Base-by-base conservation (phyloP, 2,113 vertebrate genomes). In the Azemiops feae region DNA sequence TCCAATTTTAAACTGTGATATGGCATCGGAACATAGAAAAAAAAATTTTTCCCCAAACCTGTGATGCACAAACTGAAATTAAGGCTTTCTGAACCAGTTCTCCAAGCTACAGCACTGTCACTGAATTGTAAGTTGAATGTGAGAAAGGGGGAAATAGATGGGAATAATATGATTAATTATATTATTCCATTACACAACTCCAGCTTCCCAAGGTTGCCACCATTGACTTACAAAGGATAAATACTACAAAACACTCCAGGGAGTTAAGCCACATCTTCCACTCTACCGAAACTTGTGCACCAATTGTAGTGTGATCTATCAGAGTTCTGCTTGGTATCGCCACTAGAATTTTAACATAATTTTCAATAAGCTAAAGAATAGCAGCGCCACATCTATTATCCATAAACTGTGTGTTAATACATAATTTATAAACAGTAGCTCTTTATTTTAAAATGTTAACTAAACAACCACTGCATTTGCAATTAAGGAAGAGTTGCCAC, bases 391-490 rank as follows among this genome's bases (percentile, higher is more conserved):
- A 85, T 95, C 94, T 95, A 96, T 96, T 97, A 96, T 96, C 96
- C 94, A 94, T 74, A 74, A 89, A 93, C 93, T 94, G 91, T 5
- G 14, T 89, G 95, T 94, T 92, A 96, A 95, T 96, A 95, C 95
- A 96, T 96, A 96, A 97, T 96, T 93, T 95, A 97, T 95, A 96
- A 96, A 95, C 87, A 69, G 81, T 81, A 93, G 94, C 94, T 94
- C 87, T 97, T 95, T 97, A 96, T 92, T 94, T 95, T 93, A 95
- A 93, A 96, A 92, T 89, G 88, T 69, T 97, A 96, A 92, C 94
- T 93, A 93, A 96, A 93, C 95, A 95, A 95, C 85, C 60, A 5
- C 60, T 89, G 95, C 69, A 95, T 95, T 93, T 89, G 0, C 95
- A 95, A 94, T 87, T 93, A 53, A 30, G 94, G 58, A 93, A 90